Evolutionary conservation across 2,888 invertebrate species (phyloP).

Genomic region (Thereva unica): DNA sequence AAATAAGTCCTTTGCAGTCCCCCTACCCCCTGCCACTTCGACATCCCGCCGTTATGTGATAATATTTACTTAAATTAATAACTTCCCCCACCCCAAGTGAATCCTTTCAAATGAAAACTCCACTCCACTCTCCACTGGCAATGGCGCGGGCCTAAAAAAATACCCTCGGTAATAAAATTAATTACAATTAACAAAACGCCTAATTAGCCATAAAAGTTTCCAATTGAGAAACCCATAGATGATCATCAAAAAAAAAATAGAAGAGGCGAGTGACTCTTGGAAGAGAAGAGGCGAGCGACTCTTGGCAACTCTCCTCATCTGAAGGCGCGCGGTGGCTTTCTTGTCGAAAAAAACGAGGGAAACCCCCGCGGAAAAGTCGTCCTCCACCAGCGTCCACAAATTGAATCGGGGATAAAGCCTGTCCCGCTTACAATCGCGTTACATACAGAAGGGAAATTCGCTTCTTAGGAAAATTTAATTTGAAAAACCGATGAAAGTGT

Average conservation of each 20-base stretch:
- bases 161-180: constrained; percentile 46
- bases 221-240: not conserved
- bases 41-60: no score
- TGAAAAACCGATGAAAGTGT: constrained; percentile 60
- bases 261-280: not conserved
- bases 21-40: no score
- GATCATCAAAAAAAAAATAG: not conserved
- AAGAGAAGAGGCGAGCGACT: not conserved
- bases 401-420: constrained; percentile 21
- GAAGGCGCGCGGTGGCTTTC: not conserved
- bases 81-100: no score
- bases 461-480: constrained; percentile 50
- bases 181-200: constrained; percentile 58
- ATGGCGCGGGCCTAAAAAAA: constrained; percentile 3
- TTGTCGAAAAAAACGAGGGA: constrained; percentile 5
- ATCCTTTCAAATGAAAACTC: no score
- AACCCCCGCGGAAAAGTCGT: not conserved
- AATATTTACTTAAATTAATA: no score
- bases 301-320: not conserved
- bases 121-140: not conserved
- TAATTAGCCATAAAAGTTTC: constrained; percentile 50
- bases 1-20: no score
- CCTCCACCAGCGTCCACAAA: constrained; percentile 5
- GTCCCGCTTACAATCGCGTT: constrained; percentile 9
- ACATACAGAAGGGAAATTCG: constrained; percentile 16